Conservation (phyloP, 2,888 invertebrate species). For the Macaria liturata region DNA sequence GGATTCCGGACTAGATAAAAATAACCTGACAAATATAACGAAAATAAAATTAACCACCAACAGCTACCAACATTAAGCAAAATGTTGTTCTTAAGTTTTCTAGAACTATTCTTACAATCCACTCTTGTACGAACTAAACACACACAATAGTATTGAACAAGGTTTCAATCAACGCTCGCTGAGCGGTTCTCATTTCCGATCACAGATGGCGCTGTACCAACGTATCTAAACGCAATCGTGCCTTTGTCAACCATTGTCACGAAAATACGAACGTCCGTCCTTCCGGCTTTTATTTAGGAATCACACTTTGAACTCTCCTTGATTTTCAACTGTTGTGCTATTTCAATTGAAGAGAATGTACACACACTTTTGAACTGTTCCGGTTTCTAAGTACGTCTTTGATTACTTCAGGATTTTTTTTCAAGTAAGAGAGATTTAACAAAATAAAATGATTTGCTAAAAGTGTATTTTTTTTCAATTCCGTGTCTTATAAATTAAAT, state of each 20-base stretch:
- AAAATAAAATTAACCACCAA: too few relatives aligned
- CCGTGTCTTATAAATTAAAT: too few relatives aligned
- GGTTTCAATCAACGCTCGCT: conserved; percentile 56
- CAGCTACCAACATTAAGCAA: too few relatives aligned
- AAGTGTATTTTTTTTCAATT: too few relatives aligned
- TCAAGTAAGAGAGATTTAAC: too few relatives aligned
- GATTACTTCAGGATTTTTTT: too few relatives aligned
- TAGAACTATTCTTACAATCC: too few relatives aligned
- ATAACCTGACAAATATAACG: too few relatives aligned
- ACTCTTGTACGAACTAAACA: too few relatives aligned
- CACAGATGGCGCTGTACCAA: conserved; percentile 68
- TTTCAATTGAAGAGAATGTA: not conserved
- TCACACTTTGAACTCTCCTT: conserved; percentile 39
- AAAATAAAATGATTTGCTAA: too few relatives aligned
- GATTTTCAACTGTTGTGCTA: conserved; percentile 45
- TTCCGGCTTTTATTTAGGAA: conserved; percentile 65
- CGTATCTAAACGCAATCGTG: conserved; percentile 54
- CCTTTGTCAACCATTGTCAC: conserved; percentile 54
- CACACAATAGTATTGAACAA: conserved; percentile 28
- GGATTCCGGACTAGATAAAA: too few relatives aligned
- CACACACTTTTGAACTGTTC: conserved; percentile 14
- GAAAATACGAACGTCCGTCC: conserved; percentile 49
- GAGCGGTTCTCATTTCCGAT: conserved; percentile 75
- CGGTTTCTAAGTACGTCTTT: not conserved
- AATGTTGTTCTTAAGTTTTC: too few relatives aligned